Evolutionary conservation across 2,113 vertebrate species (phyloP).

Genomic region (Galeopterus variegatus): DNA sequence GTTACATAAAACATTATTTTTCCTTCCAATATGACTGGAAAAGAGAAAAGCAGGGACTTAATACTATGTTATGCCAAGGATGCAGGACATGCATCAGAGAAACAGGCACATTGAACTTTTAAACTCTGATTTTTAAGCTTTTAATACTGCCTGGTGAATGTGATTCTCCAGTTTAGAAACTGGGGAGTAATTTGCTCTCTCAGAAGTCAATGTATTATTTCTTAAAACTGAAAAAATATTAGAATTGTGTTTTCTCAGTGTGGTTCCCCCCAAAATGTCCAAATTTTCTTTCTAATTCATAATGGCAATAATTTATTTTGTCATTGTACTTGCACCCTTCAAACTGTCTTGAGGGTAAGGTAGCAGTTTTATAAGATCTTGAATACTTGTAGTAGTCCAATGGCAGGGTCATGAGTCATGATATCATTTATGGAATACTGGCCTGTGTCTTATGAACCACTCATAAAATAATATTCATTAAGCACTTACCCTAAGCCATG

Average conservation of each 20-base stretch:
- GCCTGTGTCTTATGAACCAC: background rate
- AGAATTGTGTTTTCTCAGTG: background rate
- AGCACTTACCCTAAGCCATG: background rate
- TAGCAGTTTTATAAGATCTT: background rate
- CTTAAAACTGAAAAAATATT: background rate
- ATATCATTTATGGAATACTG: background rate
- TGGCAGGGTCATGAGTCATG: background rate
- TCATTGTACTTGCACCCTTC: background rate
- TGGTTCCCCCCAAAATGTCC: background rate
- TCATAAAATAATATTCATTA: background rate
- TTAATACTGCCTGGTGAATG: background rate
- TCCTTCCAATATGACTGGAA: background rate
- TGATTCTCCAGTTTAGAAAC: conserved; percentile 2
- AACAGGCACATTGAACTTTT: conserved; percentile 3
- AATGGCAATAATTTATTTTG: background rate
- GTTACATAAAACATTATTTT: background rate
- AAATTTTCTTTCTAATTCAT: background rate
- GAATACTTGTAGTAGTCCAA: background rate
- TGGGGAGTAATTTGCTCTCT: background rate
- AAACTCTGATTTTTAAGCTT: conserved; percentile 25
- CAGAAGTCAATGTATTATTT: background rate
- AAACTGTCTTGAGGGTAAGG: background rate
- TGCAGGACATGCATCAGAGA: background rate
- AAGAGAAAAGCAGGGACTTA: background rate
- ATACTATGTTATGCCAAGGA: background rate